These are phyloP conservation scores for Crotalus viridis DNA, from an alignment of 2,113 vertebrate genomes.

Conservation along the genomic window DNA sequence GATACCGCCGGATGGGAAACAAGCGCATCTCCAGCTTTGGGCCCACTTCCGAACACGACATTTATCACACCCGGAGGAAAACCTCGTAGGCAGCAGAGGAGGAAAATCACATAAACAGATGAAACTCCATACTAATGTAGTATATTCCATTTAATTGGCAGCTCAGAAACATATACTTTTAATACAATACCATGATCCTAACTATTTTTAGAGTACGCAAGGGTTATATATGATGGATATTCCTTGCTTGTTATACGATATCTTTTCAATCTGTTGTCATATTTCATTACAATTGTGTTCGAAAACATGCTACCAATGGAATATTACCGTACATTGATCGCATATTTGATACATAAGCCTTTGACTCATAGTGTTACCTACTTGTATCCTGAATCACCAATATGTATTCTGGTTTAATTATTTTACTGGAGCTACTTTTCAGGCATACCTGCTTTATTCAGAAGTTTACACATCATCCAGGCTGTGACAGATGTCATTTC, in stretches of 20 bases:
- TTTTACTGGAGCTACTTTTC: background rate
- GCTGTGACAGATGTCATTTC: constrained; percentile 96
- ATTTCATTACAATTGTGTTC: background rate
- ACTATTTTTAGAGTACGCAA: background rate
- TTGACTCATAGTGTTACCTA: background rate
- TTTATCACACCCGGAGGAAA: constrained; percentile 93
- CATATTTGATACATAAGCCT: background rate
- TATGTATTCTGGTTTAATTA: background rate
- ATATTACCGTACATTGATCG: background rate
- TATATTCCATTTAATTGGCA: background rate
- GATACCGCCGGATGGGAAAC: constrained; percentile 88
- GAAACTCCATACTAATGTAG: rapidly evolving
- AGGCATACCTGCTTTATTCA: constrained; percentile 85
- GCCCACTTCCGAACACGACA: constrained; percentile 84
- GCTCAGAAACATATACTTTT: background rate
- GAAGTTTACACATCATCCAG: constrained; percentile 94
- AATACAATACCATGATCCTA: background rate
- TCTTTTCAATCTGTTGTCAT: background rate
- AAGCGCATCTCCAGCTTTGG: constrained; percentile 82
- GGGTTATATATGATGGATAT: background rate
- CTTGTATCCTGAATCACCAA: background rate
- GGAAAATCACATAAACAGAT: constrained; percentile 27
- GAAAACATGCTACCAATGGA: background rate
- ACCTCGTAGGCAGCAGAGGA: constrained; percentile 64
- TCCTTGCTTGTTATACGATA: background rate